Evolutionary conservation across 2,797 vertebrate genomes (phyloP), one percentile per base, ranked within the genome.

Genomic region (Dendrocincla fuliginosa): DNA sequence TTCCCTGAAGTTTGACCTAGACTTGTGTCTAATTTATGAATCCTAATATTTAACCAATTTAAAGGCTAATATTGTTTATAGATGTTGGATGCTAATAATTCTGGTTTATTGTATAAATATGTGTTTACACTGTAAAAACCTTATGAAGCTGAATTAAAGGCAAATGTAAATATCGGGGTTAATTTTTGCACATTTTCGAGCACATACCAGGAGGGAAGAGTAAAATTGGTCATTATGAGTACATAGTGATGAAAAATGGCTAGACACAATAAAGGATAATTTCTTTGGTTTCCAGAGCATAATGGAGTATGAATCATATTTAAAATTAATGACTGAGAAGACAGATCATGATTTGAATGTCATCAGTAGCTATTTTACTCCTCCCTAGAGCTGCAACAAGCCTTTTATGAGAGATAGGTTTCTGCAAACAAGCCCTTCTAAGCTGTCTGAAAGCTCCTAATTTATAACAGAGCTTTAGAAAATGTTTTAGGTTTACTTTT

Each of bases 281-380:
- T 98, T 96, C 96, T 98, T 98, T 96, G 96, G 97, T 97, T 98
- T 98, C 80, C 90, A 95, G 87, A 97, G 83, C 87, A 98, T 97
- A 98, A 97, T 97, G 91, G 91, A 89, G 92, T 97, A 97, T 98
- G 97, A 97, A 98, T 98, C 97, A 97, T 97, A 95, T 97, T 98
- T 97, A 96, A 98, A 98, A 98, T 98, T 98, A 98, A 98, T 97
- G 96, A 92, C 96, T 97, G 93, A 95, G 97, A 96, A 97, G 96
- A 97, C 94, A 97, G 94, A 96, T 93, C 97, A 97, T 97, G 95
- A 97, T 97, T 97, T 97, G 96, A 97, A 97, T 97, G 97, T 98
- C 97, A 97, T 98, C 96, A 98, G 97, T 67, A 97, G 95, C 96
- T 97, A 98, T 98, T 98, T 98, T 97, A 96, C 95, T 98, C 92